Conservation (phyloP, 1,140 invertebrate genomes). For the Eumeta japonica region DNA sequence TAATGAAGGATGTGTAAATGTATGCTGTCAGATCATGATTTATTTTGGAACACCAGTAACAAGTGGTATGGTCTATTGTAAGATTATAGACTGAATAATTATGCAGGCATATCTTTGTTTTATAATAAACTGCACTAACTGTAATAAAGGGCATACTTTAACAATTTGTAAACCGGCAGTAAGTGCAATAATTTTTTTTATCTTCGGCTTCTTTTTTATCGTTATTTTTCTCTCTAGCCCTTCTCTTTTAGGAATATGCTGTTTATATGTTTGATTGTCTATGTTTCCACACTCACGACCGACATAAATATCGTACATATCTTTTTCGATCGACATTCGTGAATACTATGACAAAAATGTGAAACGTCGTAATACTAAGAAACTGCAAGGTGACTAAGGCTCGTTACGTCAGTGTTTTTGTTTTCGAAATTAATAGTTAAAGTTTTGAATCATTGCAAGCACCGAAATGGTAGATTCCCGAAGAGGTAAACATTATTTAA, state of each 20-base stretch:
- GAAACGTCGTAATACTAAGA: no score
- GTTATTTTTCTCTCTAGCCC: constrained; percentile 7
- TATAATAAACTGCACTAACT: constrained; percentile 41
- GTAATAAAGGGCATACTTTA: constrained; percentile 30
- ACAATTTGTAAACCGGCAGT: constrained; percentile 34
- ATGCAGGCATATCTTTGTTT: constrained; percentile 41
- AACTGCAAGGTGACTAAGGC: no score
- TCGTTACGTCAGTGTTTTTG: no score
- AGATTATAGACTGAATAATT: constrained; percentile 50
- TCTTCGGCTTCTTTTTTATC: constrained; percentile 8
- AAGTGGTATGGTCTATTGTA: constrained; percentile 15
- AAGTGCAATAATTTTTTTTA: constrained; percentile 10
- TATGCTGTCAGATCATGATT: constrained; percentile 34
- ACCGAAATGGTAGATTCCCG: no score
- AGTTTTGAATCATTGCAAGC: no score
- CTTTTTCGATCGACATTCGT: no score
- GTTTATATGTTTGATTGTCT: not conserved
- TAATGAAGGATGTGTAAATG: constrained; percentile 29
- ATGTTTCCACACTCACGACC: constrained; percentile 3
- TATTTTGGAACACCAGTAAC: constrained; percentile 43
- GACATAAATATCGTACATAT: constrained; percentile 11
- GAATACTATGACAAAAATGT: no score
- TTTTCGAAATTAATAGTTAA: no score
- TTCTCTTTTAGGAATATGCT: constrained; percentile 9
- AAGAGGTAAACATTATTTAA: no score